These are phyloP conservation scores for Eriosoma lanigerum DNA, from an alignment of 1,140 invertebrate genomes.

Conservation along the genomic window DNA sequence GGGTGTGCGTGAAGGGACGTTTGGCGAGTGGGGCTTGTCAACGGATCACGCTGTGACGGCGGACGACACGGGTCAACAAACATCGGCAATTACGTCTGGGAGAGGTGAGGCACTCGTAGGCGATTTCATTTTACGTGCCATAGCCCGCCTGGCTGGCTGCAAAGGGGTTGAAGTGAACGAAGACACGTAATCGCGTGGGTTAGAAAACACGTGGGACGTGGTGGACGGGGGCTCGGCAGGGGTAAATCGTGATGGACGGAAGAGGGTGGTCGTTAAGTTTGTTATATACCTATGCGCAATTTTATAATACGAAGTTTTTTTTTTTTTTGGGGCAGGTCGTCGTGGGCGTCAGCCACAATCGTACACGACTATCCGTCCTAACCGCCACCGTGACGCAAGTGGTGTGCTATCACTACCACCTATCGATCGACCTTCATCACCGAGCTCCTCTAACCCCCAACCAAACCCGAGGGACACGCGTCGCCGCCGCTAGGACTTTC, in stretches of 20 bases:
- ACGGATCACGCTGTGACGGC: not conserved
- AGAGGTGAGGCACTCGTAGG: not conserved
- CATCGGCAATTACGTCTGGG: conserved; percentile 19
- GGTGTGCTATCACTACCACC: conserved; percentile 8
- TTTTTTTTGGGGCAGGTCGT: conserved; percentile 24
- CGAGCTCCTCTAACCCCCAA: not conserved
- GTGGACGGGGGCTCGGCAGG: not conserved
- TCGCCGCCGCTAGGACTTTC: conserved; percentile 1
- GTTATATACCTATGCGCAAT: too few relatives aligned
- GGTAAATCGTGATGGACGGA: too few relatives aligned
- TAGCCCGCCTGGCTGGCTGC: not conserved
- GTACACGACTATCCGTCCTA: not conserved
- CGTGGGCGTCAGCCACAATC: conserved; percentile 41
- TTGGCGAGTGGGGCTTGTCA: not conserved
- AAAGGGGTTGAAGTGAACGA: conserved; percentile 6
- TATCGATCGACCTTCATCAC: conserved; percentile 14
- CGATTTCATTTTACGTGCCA: conserved; percentile 24
- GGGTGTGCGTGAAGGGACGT: not conserved
- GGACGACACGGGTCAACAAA: conserved; percentile 24
- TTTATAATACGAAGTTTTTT: not conserved
- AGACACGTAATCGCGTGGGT: conserved; percentile 15
- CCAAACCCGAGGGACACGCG: not conserved
- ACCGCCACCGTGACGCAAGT: conserved; percentile 40
- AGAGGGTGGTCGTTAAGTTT: too few relatives aligned
- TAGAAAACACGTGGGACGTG: not conserved